phyloP scores from a whole-genome alignment of 2,797 vertebrate genomes.

The Phataginus tetradactyla region DNA sequence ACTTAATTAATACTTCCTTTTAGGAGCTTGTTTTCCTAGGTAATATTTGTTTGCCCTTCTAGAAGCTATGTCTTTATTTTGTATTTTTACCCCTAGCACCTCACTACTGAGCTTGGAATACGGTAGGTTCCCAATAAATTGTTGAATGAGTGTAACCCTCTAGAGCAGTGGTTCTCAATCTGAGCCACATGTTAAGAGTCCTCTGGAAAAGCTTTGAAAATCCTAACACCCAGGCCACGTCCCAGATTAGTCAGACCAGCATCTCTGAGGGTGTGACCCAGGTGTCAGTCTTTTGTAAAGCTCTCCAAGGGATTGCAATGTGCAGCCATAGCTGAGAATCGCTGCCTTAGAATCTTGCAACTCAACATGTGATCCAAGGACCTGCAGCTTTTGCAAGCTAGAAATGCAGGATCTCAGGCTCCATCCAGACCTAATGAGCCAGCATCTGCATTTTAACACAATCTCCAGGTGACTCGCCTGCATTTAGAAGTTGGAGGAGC shows the following conservation, averaged over 20 bases:
- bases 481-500: not conserved
- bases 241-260: not conserved
- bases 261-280: not conserved
- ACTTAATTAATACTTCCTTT: not conserved
- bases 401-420: not conserved
- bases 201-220: not conserved
- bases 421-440: not conserved
- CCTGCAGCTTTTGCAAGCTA: too few species aligned
- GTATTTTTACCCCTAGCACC: not conserved
- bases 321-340: not conserved
- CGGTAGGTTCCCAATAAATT: not conserved
- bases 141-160: not conserved
- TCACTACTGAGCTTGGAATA: not conserved
- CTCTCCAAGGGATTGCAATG: accelerated
- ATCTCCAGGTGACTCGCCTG: not conserved
- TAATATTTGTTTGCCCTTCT: not conserved
- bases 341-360: not conserved
- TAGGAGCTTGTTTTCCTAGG: not conserved
- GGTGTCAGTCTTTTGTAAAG: not conserved
- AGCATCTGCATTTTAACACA: not conserved
- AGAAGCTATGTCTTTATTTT: not conserved
- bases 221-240: not conserved
- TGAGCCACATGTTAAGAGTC: not conserved
- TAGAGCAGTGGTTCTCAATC: not conserved
- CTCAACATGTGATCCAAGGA: not conserved